Evolutionary conservation across 2,113 vertebrate genomes (phyloP).

Genomic region (Grallaria varia): DNA sequence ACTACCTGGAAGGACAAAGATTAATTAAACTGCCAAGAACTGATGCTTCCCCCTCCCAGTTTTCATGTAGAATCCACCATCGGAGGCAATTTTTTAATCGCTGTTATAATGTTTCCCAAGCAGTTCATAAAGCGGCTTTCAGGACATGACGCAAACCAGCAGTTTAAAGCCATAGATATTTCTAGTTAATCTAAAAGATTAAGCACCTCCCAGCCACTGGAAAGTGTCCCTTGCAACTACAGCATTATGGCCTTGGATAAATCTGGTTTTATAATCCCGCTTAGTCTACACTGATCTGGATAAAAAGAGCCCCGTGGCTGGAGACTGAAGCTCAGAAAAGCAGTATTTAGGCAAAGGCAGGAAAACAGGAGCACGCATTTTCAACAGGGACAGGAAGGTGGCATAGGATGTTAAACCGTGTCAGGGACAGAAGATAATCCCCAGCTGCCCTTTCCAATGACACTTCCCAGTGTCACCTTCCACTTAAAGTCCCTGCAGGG

Average conservation of each 20-base stretch:
- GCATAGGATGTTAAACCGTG: neutral
- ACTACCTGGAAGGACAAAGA: neutral
- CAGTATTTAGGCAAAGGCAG: conserved; percentile 6
- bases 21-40: neutral
- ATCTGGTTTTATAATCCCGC: conserved; percentile 70
- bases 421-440: conserved; percentile 22
- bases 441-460: conserved; percentile 11
- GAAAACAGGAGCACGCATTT: neutral
- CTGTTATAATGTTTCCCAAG: conserved; percentile 3
- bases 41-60: neutral
- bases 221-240: conserved; percentile 38
- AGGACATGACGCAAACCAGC: conserved; percentile 60
- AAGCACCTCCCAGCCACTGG: conserved; percentile 63
- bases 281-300: conserved; percentile 67
- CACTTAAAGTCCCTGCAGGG: neutral
- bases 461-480: neutral
- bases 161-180: conserved; percentile 65
- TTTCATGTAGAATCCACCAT: neutral
- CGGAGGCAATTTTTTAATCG: conserved; percentile 56
- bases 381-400: conserved; percentile 26
- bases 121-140: conserved; percentile 63
- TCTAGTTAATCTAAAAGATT: conserved; percentile 70
- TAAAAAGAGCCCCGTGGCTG: conserved; percentile 18
- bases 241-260: conserved; percentile 50
- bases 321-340: conserved; percentile 9